Conservation (phyloP, 2,797 vertebrate genomes). For the Sphaeramia orbicularis region DNA sequence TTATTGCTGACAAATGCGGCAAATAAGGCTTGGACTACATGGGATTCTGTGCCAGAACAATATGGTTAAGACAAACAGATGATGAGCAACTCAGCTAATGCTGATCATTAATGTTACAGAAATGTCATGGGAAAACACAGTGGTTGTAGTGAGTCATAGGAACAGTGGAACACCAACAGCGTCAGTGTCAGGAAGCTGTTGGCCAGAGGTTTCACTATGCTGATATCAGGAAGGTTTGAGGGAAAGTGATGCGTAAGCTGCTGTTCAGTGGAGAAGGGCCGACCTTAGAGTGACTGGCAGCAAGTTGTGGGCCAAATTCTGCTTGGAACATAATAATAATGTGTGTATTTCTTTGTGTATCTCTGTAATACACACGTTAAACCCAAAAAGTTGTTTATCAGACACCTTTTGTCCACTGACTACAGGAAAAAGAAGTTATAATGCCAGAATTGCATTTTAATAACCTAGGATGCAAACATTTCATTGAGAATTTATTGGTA, state of each 20-base stretch:
- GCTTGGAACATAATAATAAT: conserved; percentile 10
- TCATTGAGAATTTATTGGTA: neutral
- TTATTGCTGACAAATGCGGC: conserved; percentile 47
- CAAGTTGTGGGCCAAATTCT: conserved; percentile 45
- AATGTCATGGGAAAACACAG: conserved; percentile 44
- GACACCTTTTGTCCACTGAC: conserved; percentile 1
- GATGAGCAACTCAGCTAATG: conserved; percentile 31
- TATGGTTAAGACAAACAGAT: conserved; percentile 18
- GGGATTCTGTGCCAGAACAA: conserved; percentile 15
- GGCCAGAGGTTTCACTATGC: conserved; percentile 35
- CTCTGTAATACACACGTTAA: conserved; percentile 6
- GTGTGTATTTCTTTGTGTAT: conserved; percentile 24
- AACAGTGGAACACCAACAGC: conserved; percentile 51
- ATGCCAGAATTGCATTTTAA: neutral
- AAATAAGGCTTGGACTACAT: conserved; percentile 40
- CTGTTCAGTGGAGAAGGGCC: conserved; percentile 18
- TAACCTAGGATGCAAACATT: neutral
- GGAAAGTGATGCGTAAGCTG: conserved; percentile 59
- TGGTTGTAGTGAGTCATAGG: conserved; percentile 54
- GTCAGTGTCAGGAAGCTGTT: conserved; percentile 64
- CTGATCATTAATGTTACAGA: conserved; percentile 26
- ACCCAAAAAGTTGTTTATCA: conserved; percentile 1
- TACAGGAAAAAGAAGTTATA: neutral
- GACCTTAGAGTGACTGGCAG: conserved; percentile 30
- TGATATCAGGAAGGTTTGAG: conserved; percentile 48